phyloP scores from a whole-genome alignment of 2,888 invertebrate genomes.

The Aleiodes testaceus region DNA sequence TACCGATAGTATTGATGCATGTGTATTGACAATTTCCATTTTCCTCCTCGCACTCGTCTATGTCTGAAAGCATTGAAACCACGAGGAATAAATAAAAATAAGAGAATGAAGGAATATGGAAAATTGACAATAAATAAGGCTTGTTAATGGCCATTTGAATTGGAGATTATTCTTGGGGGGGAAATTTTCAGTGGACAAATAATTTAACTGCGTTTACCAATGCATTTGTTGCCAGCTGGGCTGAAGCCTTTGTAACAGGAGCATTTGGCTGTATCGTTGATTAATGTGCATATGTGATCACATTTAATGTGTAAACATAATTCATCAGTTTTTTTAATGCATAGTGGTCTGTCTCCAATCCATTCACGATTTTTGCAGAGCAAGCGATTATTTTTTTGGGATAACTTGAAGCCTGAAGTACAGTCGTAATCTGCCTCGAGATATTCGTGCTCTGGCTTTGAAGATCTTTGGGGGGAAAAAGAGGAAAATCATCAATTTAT shows the following conservation, averaged over 20 bases:
- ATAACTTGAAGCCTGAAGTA: constrained; percentile 63
- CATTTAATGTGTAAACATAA: constrained; percentile 64
- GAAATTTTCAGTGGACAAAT: constrained; percentile 13
- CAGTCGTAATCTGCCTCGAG: constrained; percentile 70
- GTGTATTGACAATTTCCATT: constrained; percentile 72
- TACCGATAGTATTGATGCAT: constrained; percentile 80
- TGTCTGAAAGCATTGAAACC: constrained; percentile 52
- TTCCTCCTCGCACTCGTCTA: constrained; percentile 63
- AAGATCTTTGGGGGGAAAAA: constrained; percentile 59
- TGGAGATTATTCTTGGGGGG: neutral
- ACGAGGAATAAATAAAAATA: neutral
- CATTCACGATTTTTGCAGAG: constrained; percentile 67
- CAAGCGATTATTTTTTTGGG: constrained; percentile 58
- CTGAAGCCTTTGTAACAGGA: constrained; percentile 68
- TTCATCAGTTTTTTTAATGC: constrained; percentile 57
- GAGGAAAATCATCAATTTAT: neutral
- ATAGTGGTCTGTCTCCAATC: constrained; percentile 66
- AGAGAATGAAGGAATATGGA: neutral
- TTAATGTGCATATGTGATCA: constrained; percentile 68
- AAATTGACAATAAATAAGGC: constrained; percentile 7
- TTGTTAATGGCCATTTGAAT: constrained; percentile 4
- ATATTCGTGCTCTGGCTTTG: constrained; percentile 68
- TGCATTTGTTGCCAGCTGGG: constrained; percentile 62
- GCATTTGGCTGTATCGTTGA: constrained; percentile 64
- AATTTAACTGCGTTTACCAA: constrained; percentile 57